Evolutionary conservation across 2,113 vertebrate species (phyloP).

Genomic region (Melierax canorus): DNA sequence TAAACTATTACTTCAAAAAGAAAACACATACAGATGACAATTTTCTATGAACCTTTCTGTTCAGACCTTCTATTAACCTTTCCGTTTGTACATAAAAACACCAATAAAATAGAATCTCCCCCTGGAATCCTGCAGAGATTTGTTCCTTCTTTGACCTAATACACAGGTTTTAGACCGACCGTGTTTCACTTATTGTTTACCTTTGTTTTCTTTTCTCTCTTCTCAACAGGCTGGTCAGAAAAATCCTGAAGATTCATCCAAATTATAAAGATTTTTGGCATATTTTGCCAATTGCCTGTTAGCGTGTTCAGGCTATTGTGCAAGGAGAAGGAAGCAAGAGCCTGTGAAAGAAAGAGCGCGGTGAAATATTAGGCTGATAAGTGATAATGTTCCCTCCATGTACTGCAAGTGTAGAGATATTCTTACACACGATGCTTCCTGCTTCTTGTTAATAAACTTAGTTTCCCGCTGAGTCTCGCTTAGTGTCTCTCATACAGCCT

Average conservation of each 20-base stretch:
- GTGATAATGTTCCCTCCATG: conserved; percentile 15
- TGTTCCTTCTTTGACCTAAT: conserved; percentile 40
- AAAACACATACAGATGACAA: conserved; percentile 52
- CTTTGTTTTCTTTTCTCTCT: background rate
- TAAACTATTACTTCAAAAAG: conserved; percentile 45
- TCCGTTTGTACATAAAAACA: conserved; percentile 52
- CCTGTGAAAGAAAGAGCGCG: background rate
- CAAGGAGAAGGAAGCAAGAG: background rate
- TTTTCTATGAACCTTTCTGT: conserved; percentile 39
- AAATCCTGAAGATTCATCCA: background rate
- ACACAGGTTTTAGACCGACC: background rate
- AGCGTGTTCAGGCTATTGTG: background rate
- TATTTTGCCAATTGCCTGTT: background rate
- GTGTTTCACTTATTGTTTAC: background rate
- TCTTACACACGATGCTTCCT: background rate
- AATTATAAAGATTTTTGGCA: background rate
- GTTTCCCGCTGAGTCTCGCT: background rate
- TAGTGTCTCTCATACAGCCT: background rate
- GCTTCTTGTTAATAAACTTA: conserved; percentile 21
- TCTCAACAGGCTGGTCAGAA: background rate
- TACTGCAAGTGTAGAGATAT: background rate
- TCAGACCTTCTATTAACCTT: conserved; percentile 61
- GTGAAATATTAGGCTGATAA: conserved; percentile 20
- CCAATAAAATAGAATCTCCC: conserved; percentile 37
- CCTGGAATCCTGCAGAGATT: conserved; percentile 33